These are phyloP conservation scores for Leuctra nigra DNA, from an alignment of 2,888 invertebrate genomes.

Conservation along the genomic window DNA sequence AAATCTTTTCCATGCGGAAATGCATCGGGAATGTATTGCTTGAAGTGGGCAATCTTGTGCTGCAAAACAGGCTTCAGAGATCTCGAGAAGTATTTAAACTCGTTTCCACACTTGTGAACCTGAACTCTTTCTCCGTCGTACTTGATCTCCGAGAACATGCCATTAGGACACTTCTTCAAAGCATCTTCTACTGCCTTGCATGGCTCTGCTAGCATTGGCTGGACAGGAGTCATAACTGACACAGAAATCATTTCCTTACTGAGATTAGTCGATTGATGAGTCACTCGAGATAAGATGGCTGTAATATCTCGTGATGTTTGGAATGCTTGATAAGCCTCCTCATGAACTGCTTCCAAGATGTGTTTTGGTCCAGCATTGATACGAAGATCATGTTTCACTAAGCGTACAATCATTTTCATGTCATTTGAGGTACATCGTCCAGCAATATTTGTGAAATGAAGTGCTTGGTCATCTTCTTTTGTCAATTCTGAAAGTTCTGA, in stretches of 20 bases:
- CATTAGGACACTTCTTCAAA: conserved; percentile 85
- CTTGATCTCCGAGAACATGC: conserved; percentile 91
- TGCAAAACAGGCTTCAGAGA: conserved; percentile 75
- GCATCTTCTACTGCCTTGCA: conserved; percentile 88
- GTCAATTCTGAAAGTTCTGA: conserved; percentile 66
- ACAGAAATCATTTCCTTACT: conserved; percentile 39
- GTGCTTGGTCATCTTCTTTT: conserved; percentile 80
- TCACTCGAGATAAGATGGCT: conserved; percentile 60
- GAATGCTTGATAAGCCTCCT: conserved; percentile 81
- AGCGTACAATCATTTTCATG: conserved; percentile 74
- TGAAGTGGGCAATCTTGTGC: conserved; percentile 72
- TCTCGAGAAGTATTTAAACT: conserved; percentile 85
- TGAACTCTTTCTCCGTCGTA: conserved; percentile 96
- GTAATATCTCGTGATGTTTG: conserved; percentile 76
- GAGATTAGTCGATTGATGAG: conserved; percentile 36
- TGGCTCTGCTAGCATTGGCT: conserved; percentile 92
- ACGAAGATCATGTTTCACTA: conserved; percentile 86
- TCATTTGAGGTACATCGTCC: conserved; percentile 74
- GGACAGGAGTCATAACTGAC: conserved; percentile 79
- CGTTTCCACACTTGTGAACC: conserved; percentile 77
- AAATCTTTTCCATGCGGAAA: conserved; percentile 83
- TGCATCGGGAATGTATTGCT: conserved; percentile 78
- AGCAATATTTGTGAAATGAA: conserved; percentile 65
- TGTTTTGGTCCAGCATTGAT: conserved; percentile 92
- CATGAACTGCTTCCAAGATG: conserved; percentile 79